Conservation (phyloP, 64 coral and sea anemone genomes). For the Trachythela sp. region DNA sequence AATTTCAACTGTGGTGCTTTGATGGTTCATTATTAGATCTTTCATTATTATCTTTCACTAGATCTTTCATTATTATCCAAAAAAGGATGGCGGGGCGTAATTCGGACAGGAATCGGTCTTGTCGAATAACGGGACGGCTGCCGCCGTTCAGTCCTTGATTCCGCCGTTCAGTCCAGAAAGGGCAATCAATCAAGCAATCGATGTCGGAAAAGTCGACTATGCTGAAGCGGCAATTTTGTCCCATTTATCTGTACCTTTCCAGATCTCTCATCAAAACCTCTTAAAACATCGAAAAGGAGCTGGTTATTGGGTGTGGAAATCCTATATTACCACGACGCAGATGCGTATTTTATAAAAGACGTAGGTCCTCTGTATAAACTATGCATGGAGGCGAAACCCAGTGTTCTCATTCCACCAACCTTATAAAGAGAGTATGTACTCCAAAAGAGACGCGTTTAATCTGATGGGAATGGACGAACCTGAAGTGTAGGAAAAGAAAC, state of each 20-base stretch:
- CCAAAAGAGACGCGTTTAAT: neutral
- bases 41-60: too few species aligned
- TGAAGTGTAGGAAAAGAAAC: neutral
- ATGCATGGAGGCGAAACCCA: neutral
- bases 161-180: too few species aligned
- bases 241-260: neutral
- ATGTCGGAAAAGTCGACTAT: neutral
- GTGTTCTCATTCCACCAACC: neutral
- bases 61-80: too few species aligned
- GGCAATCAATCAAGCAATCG: neutral
- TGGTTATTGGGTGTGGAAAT: slow-evolving; percentile 28
- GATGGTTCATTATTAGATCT: too few species aligned
- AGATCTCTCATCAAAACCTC: neutral
- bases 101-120: too few species aligned
- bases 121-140: too few species aligned
- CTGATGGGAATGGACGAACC: neutral
- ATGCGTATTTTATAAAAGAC: neutral
- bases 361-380: neutral
- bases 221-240: neutral
- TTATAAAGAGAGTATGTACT: neutral
- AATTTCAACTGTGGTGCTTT: too few species aligned
- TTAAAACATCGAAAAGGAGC: slow-evolving; percentile 13
- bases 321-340: neutral
- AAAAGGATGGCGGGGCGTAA: too few species aligned
- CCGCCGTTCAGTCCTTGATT: too few species aligned